Evolutionary conservation across 1,140 invertebrate species (phyloP), one percentile per base, ranked within the genome.

Genomic region (Thrips palmi): DNA sequence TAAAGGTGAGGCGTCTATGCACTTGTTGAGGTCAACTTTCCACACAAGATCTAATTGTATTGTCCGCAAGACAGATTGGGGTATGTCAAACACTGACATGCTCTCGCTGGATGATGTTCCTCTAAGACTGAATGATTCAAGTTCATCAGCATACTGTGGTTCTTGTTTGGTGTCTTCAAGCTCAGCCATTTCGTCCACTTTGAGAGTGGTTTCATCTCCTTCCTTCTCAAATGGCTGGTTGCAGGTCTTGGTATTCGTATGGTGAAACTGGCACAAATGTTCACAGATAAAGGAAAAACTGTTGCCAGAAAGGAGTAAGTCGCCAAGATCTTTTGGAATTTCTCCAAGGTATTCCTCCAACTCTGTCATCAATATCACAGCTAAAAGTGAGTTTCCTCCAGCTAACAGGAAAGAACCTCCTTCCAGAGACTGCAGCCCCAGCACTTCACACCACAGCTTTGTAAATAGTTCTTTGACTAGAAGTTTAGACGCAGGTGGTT

Each of bases 1-100:
- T 38, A 67, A 58, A 12, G 75, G 71, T 17, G 70, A 69, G 31
- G 71, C 68, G 64, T 81, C 77, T 15, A 81, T 64, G 62, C 77
- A 81, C 52, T 78, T 79, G 34, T 65, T 57, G 33, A 77, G 64
- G 53, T 79, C 52, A 52, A 61, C 67, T 25, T 55, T 60, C 67
- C 69, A 74, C 3, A 53, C 38, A 27, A 54, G 50, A 48, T 43
- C 19, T 3, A 41, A 19, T 29, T n/a, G n/a, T n/a, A n/a, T n/a
- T n/a, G n/a, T n/a, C n/a, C n/a, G n/a, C n/a, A n/a, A n/a, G n/a
- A n/a, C n/a, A n/a, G n/a, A n/a, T n/a, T n/a, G n/a, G n/a, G n/a
- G n/a, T n/a, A n/a, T n/a, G n/a, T n/a, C n/a, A n/a, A n/a, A n/a
- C n/a, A n/a, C n/a, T n/a, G n/a, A n/a, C n/a, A n/a, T n/a, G n/a